phyloP scores from a whole-genome alignment of 2,797 vertebrate species.

The Harpagifer antarcticus region DNA sequence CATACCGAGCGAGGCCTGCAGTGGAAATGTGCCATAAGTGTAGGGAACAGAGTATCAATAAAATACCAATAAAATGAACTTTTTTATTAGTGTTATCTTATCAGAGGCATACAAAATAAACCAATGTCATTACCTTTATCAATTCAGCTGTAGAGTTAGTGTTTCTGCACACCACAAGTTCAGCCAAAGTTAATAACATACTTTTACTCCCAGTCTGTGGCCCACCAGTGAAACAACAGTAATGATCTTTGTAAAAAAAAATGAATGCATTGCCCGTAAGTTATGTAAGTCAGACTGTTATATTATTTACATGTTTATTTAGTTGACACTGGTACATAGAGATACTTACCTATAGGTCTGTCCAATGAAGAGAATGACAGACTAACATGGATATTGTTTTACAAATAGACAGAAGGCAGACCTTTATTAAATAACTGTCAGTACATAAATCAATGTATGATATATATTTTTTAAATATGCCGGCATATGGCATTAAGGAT shows the following conservation, averaged over 20 bases:
- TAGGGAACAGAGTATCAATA: too few species aligned
- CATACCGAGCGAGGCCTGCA: too few species aligned
- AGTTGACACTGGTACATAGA: not conserved
- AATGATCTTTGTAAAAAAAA: not conserved
- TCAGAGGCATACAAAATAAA: conserved; percentile 16
- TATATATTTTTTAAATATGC: not conserved
- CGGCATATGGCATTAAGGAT: not conserved
- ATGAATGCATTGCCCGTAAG: not conserved
- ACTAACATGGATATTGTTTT: not conserved
- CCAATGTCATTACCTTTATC: not conserved
- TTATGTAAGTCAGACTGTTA: not conserved
- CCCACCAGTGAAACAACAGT: not conserved
- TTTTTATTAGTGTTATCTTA: conserved; percentile 38
- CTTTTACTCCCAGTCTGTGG: not conserved
- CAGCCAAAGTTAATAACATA: not conserved
- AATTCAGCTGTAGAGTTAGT: not conserved
- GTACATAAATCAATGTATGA: not conserved
- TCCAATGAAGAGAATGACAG: too few species aligned
- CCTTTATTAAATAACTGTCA: not conserved
- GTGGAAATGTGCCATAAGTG: too few species aligned
- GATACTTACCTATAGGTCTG: not conserved
- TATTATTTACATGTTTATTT: not conserved
- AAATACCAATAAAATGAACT: conserved; percentile 4
- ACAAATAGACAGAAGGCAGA: not conserved
- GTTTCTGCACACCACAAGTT: not conserved